phyloP scores from a whole-genome alignment of 1,140 invertebrate species.

The Solen grandis region DNA sequence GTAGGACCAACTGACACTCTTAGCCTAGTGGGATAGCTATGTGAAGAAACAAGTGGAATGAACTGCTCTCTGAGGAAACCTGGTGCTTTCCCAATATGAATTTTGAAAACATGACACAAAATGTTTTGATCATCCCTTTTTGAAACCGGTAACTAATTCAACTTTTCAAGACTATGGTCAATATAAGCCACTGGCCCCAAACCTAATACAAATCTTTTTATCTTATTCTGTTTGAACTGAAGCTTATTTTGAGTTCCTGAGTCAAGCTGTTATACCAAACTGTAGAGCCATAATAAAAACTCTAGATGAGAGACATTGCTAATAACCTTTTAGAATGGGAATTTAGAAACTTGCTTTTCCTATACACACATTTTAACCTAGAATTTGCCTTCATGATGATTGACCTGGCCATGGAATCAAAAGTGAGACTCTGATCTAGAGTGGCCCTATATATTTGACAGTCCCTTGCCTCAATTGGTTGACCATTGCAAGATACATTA shows the following conservation, averaged over 20 bases:
- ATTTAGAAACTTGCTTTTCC: conserved; percentile 14
- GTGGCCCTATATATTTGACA: conserved; percentile 18
- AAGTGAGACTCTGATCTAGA: conserved; percentile 9
- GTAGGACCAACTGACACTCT: not conserved
- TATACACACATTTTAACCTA: conserved; percentile 9
- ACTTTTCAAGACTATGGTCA: not conserved
- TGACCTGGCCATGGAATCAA: conserved; percentile 16
- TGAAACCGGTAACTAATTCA: not conserved
- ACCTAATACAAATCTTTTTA: conserved; percentile 12
- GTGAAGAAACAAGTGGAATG: not conserved
- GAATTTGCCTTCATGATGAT: not conserved
- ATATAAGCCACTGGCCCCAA: not conserved
- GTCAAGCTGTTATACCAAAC: conserved; percentile 7
- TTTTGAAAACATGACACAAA: not conserved
- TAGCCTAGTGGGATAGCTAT: conserved; percentile 8
- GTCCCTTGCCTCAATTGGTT: conserved; percentile 10
- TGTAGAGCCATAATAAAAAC: conserved; percentile 23
- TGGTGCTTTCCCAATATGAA: conserved; percentile 2
- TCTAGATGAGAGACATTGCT: not conserved
- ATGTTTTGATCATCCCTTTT: conserved; percentile 7
- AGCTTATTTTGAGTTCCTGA: conserved; percentile 21
- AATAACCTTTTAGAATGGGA: conserved; percentile 11
- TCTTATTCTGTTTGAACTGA: conserved; percentile 12
- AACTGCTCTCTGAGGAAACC: not conserved
- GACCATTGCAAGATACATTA: conserved; percentile 14